Percentiles rank a stretch among this genome's conserved stretches.
These are phyloP conservation scores for Hipposideros armiger DNA, from an alignment of 2,113 vertebrate genomes.

Conservation along the genomic window DNA sequence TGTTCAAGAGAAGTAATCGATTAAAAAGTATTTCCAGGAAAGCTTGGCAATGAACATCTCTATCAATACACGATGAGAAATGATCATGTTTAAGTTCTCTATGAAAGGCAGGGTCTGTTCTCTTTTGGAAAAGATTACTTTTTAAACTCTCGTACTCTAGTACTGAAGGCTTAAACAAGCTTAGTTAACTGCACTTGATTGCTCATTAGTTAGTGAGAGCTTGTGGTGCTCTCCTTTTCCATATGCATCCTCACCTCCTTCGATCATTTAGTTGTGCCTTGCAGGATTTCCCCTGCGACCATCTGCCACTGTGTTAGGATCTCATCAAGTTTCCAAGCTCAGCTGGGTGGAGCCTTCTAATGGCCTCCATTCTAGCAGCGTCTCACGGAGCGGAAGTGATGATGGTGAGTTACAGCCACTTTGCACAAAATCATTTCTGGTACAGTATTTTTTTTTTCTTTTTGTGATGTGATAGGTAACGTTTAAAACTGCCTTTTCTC, in stretches of 20 bases:
- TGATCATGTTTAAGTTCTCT: conserved; percentile 22
- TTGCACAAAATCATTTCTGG: neutral
- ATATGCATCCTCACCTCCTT: neutral
- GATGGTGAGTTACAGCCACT: neutral
- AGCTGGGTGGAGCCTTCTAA: conserved; percentile 58
- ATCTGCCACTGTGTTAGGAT: conserved; percentile 49
- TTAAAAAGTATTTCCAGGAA: conserved; percentile 14
- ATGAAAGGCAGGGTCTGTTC: neutral
- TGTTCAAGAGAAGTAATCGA: neutral
- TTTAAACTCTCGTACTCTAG: neutral
- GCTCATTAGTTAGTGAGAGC: conserved; percentile 56
- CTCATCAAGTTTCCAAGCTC: conserved; percentile 47
- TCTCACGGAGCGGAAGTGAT: neutral
- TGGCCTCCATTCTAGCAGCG: conserved; percentile 24
- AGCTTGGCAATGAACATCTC: conserved; percentile 21
- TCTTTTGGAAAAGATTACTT: neutral
- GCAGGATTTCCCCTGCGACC: conserved; percentile 43
- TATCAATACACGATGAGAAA: neutral
- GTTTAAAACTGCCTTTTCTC: neutral
- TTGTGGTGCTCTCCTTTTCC: neutral
- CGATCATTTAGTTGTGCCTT: conserved; percentile 47
- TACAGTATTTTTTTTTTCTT: neutral
- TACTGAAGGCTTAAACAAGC: neutral
- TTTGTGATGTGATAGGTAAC: neutral
- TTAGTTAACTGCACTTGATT: conserved; percentile 47